A percentile compares a stretch with the other conserved stretches of the same genome.
phyloP scores from a whole-genome alignment of 2,797 vertebrate species.

The Anableps anableps region DNA sequence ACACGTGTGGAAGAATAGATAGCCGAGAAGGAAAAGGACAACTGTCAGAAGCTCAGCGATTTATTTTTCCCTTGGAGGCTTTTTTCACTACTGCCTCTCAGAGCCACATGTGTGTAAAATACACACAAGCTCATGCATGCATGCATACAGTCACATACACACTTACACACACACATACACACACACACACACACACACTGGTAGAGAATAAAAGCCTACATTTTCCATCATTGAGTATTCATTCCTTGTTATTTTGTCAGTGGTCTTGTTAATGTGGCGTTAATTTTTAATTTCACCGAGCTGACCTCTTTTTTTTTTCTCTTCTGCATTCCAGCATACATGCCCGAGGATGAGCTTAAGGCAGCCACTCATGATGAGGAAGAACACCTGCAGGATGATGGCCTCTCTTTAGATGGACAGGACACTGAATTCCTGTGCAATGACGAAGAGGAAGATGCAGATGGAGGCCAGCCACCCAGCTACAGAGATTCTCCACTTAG shows the following conservation, averaged over 20 bases:
- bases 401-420: conserved; percentile 90
- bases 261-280: conserved; percentile 70
- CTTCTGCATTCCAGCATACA: conserved; percentile 92
- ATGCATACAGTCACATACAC: conserved; percentile 54
- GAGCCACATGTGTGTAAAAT: conserved; percentile 75
- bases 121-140: conserved; percentile 64
- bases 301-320: conserved; percentile 68
- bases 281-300: conserved; percentile 76
- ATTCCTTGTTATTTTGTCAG: conserved; percentile 72
- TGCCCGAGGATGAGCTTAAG: conserved; percentile 98
- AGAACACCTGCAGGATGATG: conserved; percentile 91
- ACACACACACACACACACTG: conserved; percentile 50
- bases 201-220: conserved; percentile 70
- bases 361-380: conserved; percentile 88
- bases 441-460: conserved; percentile 86
- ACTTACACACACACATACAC: conserved; percentile 46
- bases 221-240: conserved; percentile 67
- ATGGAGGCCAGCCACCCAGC: conserved; percentile 91
- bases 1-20: conserved; percentile 74
- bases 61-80: conserved; percentile 79
- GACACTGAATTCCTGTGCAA: conserved; percentile 92
- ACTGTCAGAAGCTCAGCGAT: conserved; percentile 79
- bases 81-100: conserved; percentile 78
- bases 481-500: conserved; percentile 97
- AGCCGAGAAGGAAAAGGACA: conserved; percentile 79